Base-by-base conservation (phyloP, 2,113 vertebrate species). In the Esox niger region DNA sequence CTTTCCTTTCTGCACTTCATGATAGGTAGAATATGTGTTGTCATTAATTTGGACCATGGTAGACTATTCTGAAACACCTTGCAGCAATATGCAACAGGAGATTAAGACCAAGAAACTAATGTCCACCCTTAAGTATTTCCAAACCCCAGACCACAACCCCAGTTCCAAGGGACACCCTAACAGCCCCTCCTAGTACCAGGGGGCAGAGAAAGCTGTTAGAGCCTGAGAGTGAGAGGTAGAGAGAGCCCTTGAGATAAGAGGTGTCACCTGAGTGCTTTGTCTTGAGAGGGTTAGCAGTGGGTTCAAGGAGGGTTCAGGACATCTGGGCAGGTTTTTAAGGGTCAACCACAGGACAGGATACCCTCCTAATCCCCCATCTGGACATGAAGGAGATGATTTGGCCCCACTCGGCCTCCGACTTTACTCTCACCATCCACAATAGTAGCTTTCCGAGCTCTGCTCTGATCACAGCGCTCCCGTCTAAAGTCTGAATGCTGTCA, bases 331-430 rank as follows among this genome's bases (percentile, higher is more conserved):
- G 87, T 83, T 90, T 88, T 88, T 80, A 84, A 83, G 89, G 90
- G 87, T 91, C 91, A 92, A 74, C 80, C 85, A 87, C 71, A 74
- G 86, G 88, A 90, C 88, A 89, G 88, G 83, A 87, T 87, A 82
- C 78, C 78, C 76, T 85, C 75, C 84, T 90, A 91, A 90, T 91
- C 89, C 85, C 72, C 79, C 82, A 86, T 84, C 82, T 84, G 82
- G 84, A 79, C 65, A 75, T 58, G 72, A 32, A 26, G 71, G 77
- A 83, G 71, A 84, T 82, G 84, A 87, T 87, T 87, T 88, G 80
- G 77, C 85, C 72, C 82, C 69, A 62, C 78, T 60, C 69, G 49
- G 25, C 68, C 71, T 6, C 20, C 27, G 13, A 2, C n/a, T 52
- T 30, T 75, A 43, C 3, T 43, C 13, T 15, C 38, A 43, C 69